These are phyloP conservation scores for Baronia brevicornis DNA, from an alignment of 2,888 invertebrate species.

Conservation along the genomic window DNA sequence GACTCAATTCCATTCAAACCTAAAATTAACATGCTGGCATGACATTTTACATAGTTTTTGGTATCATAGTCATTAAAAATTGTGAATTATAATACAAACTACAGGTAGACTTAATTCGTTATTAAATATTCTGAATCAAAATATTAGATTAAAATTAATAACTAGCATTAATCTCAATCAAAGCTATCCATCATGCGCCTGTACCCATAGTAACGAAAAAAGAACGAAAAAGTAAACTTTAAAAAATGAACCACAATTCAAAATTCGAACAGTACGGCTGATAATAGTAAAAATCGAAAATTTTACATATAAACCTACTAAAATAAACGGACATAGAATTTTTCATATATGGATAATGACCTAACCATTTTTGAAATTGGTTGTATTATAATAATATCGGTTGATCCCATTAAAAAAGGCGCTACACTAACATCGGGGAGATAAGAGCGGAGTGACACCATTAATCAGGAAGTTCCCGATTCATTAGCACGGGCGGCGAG, in stretches of 20 bases:
- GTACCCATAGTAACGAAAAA: slow-evolving; percentile 1
- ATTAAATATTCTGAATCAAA: too few relatives aligned
- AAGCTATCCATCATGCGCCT: too few relatives aligned
- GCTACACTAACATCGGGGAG: slow-evolving; percentile 44
- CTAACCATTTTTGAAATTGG: slow-evolving; percentile 27
- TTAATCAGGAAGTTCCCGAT: slow-evolving; percentile 64
- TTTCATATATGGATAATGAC: slow-evolving; percentile 23
- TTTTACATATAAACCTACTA: slow-evolving; percentile 24
- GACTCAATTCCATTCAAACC: too few relatives aligned
- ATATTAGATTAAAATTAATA: too few relatives aligned
- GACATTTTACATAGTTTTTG: too few relatives aligned
- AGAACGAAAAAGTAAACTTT: not conserved
- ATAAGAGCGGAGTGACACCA: slow-evolving; percentile 59
- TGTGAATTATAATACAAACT: slow-evolving; percentile 1
- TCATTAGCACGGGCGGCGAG: slow-evolving; percentile 50
- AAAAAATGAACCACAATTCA: slow-evolving; percentile 21
- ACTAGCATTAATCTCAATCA: too few relatives aligned
- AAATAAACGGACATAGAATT: slow-evolving; percentile 24
- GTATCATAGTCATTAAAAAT: slow-evolving; percentile 1
- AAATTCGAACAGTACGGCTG: slow-evolving; percentile 33
- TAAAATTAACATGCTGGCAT: too few relatives aligned
- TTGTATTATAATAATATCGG: slow-evolving; percentile 27
- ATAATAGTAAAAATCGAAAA: slow-evolving; percentile 33
- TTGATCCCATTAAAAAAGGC: slow-evolving; percentile 61
- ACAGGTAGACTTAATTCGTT: too few relatives aligned